These are phyloP conservation scores for Pleuronectes platessa DNA, from an alignment of 2,113 vertebrate genomes.

Conservation along the genomic window DNA sequence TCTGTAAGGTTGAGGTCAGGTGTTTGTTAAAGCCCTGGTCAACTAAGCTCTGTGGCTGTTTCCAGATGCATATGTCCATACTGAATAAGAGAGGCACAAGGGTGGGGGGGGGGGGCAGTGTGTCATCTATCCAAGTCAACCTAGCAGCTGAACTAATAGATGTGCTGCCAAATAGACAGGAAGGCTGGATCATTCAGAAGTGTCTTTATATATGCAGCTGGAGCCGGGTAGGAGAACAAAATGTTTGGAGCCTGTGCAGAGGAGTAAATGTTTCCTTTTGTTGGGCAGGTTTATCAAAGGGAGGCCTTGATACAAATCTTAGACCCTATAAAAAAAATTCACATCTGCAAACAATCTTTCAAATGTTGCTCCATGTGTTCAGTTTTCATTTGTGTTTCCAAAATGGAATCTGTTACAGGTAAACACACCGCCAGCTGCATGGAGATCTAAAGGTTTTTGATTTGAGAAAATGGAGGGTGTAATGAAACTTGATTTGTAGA, in stretches of 20 bases:
- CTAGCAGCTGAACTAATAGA: conserved; percentile 68
- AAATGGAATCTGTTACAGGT: conserved; percentile 40
- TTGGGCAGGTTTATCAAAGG: conserved; percentile 55
- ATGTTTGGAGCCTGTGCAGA: conserved; percentile 42
- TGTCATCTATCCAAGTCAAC: conserved; percentile 44
- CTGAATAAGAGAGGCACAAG: conserved; percentile 27
- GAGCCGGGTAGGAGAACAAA: conserved; percentile 28
- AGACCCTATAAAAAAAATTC: conserved; percentile 35
- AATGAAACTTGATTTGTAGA: conserved; percentile 22
- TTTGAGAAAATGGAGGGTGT: conserved; percentile 12
- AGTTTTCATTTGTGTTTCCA: conserved; percentile 38
- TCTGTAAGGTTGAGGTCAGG: conserved; percentile 18
- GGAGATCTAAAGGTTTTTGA: conserved; percentile 37
- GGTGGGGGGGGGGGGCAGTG: conserved; percentile 32
- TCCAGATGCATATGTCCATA: conserved; percentile 29
- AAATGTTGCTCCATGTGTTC: conserved; percentile 32
- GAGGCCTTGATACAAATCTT: conserved; percentile 41
- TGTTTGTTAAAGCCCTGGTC: not conserved
- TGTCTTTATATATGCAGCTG: conserved; percentile 56
- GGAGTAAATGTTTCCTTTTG: conserved; percentile 64
- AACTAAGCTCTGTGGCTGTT: not conserved
- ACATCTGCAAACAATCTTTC: conserved; percentile 53
- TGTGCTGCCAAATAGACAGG: conserved; percentile 61
- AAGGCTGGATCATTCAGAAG: conserved; percentile 53
- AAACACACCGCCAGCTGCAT: conserved; percentile 39